Conservation (phyloP, 2,797 vertebrate species). For the Yasuhikotakia modesta region DNA sequence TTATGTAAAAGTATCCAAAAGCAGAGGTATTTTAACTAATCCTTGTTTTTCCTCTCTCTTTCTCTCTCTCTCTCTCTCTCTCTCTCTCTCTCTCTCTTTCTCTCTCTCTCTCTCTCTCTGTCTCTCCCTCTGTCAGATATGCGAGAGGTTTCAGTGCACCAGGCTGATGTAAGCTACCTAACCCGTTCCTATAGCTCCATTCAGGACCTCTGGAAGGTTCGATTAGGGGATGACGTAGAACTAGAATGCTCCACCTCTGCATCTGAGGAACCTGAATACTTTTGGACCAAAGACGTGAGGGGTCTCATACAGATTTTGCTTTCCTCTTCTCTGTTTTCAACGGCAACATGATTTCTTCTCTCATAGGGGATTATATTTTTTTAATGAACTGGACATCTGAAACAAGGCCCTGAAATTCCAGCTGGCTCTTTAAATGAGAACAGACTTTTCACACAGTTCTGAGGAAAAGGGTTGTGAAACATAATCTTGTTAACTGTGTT, state of each 20-base stretch:
- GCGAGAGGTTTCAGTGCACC: constrained; percentile 62
- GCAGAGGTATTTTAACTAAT: constrained; percentile 57
- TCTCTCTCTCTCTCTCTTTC: not conserved
- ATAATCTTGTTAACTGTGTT: not conserved
- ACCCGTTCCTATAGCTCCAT: constrained; percentile 63
- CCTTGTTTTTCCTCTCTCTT: constrained; percentile 14
- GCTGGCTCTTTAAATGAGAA: no score
- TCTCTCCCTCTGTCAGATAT: constrained; percentile 67
- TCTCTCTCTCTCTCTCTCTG: not conserved
- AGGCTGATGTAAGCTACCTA: constrained; percentile 57
- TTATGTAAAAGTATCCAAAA: not conserved
- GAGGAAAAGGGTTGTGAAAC: not conserved
- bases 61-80: not conserved
- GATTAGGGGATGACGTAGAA: constrained; percentile 68
- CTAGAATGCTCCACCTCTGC: constrained; percentile 73
- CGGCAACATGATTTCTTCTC: not conserved
- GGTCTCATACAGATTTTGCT: not conserved
- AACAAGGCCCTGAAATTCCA: no score
- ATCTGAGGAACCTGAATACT: constrained; percentile 71
- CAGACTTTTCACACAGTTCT: no score
- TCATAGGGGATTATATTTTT: not conserved
- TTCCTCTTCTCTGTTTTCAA: not conserved
- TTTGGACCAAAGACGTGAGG: constrained; percentile 78
- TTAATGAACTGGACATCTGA: no score
- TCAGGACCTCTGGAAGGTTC: constrained; percentile 66